Evolutionary conservation across 2,797 vertebrate genomes (phyloP), one percentile per base, ranked within the genome.

Genomic region (Enteromius treurensis): DNA sequence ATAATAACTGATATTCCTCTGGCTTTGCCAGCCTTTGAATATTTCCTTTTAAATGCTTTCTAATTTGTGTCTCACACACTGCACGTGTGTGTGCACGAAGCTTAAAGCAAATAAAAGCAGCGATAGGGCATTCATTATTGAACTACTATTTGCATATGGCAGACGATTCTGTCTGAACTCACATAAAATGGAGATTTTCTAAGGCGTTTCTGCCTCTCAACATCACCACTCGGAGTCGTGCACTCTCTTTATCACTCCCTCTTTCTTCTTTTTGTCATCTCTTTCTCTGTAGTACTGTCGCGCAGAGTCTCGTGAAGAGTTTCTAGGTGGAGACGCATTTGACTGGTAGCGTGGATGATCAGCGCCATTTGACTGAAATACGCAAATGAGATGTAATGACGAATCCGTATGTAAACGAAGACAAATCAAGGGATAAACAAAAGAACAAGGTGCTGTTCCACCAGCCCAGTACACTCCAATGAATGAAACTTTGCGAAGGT

Each of bases 51-150:
- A 96, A 96, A 95, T 89, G 93, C 94, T 95, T 93, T 95, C 94
- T 94, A 95, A 95, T 95, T 95, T 95, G 92, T 94, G 94, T 94
- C 92, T 95, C 81, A 88, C 91, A 42, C 74, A 87, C 91, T 92
- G 93, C 89, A 89, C 90, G 91, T 93, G 93, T 92, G 93, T 91
- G 89, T 82, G 80, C 89, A 90, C 89, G 90, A 90, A 92, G 93
- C 91, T 94, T 93, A 93, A 93, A 94, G 94, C 93, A 95, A 96
- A 95, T 95, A 96, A 96, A 96, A 95, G 93, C 94, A 95, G 90
- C 87, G 93, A 89, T 94, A 94, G 90, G 86, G 90, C 93, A 95
- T 94, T 93, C 91, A 94, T 95, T 94, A 95, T 93, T 95, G 92
- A 95, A 93, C 90, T 90, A 87, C 85, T 94, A 93, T 95, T 95